A percentile compares a stretch with the other conserved stretches of the same genome.
phyloP scores from a whole-genome alignment of 2,888 invertebrate genomes.

The Lepetodrilus schrolli region DNA sequence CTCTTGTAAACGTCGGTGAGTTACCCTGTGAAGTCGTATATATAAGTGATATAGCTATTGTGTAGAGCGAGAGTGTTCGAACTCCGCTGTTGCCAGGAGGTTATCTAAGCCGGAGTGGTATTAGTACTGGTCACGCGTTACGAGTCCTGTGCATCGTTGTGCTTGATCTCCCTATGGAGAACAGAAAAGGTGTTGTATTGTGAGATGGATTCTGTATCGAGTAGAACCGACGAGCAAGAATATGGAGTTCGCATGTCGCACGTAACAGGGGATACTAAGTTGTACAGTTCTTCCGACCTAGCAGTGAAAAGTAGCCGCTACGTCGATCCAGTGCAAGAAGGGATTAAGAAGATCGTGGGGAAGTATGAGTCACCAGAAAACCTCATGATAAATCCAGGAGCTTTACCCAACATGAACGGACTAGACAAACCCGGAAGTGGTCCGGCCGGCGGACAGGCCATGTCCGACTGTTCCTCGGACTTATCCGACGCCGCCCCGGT shows the following conservation, averaged over 20 bases:
- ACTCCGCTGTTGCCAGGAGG: neutral
- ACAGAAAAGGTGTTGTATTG: neutral
- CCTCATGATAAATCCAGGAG: slow-evolving; percentile 37
- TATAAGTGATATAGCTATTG: neutral
- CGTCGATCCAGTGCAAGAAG: slow-evolving; percentile 46
- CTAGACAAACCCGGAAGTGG: neutral
- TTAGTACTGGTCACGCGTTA: neutral
- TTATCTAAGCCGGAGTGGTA: neutral
- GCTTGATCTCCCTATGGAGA: neutral
- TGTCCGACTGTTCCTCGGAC: slow-evolving; percentile 49
- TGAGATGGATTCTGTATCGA: slow-evolving; percentile 3
- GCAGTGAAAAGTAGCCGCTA: neutral
- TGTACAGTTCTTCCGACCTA: neutral
- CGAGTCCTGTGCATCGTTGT: neutral
- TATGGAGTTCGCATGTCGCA: neutral
- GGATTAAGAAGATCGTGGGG: slow-evolving; percentile 60
- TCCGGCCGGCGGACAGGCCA: slow-evolving; percentile 34
- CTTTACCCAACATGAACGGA: slow-evolving; percentile 11
- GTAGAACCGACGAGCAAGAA: neutral
- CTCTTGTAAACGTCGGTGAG: neutral
- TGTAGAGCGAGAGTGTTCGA: too few relatives aligned
- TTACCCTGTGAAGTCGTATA: neutral
- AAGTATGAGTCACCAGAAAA: slow-evolving; percentile 71
- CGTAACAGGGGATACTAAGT: neutral
- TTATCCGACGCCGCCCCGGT: slow-evolving; percentile 46